These are phyloP conservation scores for Salvator merianae DNA, from an alignment of 2,113 vertebrate species.

Conservation along the genomic window DNA sequence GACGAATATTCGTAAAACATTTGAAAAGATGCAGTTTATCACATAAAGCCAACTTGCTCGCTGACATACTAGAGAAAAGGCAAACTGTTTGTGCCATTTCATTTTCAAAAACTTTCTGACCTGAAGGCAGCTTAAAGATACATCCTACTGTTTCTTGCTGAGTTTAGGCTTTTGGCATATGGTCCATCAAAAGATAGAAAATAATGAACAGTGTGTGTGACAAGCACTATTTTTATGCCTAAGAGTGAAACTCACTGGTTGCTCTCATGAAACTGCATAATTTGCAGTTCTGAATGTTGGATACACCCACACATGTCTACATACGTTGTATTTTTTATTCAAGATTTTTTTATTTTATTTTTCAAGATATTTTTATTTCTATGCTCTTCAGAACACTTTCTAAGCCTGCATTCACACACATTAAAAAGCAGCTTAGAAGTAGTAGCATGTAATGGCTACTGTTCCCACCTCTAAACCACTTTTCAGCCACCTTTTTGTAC, in stretches of 20 bases:
- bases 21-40: constrained; percentile 12
- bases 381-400: no score
- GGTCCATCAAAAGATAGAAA: constrained; percentile 41
- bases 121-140: constrained; percentile 50
- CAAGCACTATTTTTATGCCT: constrained; percentile 62
- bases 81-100: background rate
- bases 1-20: constrained; percentile 22
- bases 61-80: constrained; percentile 33
- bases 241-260: constrained; percentile 38
- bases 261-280: constrained; percentile 50
- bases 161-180: constrained; percentile 53
- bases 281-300: no score
- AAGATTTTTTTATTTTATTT: no score
- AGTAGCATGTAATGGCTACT: no score
- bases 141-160: constrained; percentile 54
- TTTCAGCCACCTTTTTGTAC: no score
- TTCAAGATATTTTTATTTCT: no score
- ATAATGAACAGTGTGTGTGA: constrained; percentile 55
- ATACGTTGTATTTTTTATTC: no score
- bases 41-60: constrained; percentile 13
- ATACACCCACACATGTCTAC: no score
- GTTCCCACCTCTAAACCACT: no score
- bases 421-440: no score
- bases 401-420: no score
- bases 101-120: constrained; percentile 38